These are phyloP conservation scores for Macrotis lagotis DNA, from an alignment of 2,113 vertebrate genomes.

Conservation along the genomic window DNA sequence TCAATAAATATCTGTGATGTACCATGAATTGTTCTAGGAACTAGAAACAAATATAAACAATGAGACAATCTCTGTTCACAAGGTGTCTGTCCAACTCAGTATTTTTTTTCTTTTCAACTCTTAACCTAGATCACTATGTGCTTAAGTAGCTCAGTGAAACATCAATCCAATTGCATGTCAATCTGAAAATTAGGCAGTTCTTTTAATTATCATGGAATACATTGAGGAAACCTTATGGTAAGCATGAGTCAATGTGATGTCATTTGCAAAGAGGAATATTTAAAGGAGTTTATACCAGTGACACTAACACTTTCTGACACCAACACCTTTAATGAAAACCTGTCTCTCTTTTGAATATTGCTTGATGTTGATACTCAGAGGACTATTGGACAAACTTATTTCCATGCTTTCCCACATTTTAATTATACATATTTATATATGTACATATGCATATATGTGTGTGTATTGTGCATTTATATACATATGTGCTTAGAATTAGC, in stretches of 20 bases:
- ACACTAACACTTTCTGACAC: background rate
- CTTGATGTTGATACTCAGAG: background rate
- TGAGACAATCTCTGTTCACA: background rate
- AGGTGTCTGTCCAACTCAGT: background rate
- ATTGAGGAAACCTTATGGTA: background rate
- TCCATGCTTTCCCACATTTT: background rate
- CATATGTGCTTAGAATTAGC: background rate
- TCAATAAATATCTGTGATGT: background rate
- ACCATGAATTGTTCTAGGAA: background rate
- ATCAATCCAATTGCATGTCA: background rate
- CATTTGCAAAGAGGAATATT: background rate
- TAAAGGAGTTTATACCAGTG: background rate
- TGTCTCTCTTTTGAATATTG: background rate
- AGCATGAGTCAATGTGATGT: background rate
- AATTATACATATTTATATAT: background rate
- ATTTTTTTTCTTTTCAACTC: background rate
- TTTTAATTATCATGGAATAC: background rate
- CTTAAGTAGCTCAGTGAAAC: background rate
- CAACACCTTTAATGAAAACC: background rate
- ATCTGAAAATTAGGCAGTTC: background rate
- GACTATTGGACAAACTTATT: background rate
- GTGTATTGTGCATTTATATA: background rate
- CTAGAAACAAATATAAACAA: background rate
- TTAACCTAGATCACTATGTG: background rate
- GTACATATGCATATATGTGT: background rate